A percentile compares a stretch with the other conserved stretches of the same genome.
Conservation (phyloP, 2,113 vertebrate genomes). For the Dendropsophus ebraccatus region DNA sequence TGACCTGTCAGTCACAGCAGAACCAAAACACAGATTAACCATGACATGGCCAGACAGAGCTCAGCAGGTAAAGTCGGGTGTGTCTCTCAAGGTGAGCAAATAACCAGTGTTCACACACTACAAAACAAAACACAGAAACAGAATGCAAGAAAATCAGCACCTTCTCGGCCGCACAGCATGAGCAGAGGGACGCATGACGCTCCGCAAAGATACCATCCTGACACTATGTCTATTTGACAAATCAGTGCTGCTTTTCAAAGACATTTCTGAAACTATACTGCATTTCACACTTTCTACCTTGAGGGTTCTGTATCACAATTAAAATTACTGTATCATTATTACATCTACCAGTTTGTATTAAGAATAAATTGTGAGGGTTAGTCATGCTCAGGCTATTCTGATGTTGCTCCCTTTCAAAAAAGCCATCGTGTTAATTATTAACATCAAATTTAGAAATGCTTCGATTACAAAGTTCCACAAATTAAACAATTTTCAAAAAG, state of each 20-base stretch:
- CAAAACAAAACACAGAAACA: no score
- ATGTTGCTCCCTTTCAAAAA: slow-evolving; percentile 31
- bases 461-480: slow-evolving; percentile 54
- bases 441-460: slow-evolving; percentile 49
- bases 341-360: slow-evolving; percentile 6
- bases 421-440: slow-evolving; percentile 27
- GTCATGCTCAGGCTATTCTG: slow-evolving; percentile 24
- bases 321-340: slow-evolving; percentile 30
- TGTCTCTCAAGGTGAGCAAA: no score
- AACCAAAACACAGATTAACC: no score
- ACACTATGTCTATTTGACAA: not conserved
- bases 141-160: no score
- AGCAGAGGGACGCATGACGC: no score
- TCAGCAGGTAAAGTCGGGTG: no score
- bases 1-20: no score
- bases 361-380: slow-evolving; percentile 19
- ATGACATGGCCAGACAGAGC: no score
- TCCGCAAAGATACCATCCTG: no score
- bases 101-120: no score
- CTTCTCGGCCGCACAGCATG: no score
- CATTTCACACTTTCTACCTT: slow-evolving; percentile 27
- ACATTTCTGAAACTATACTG: not conserved
- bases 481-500: slow-evolving; percentile 41
- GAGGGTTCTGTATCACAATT: slow-evolving; percentile 27
- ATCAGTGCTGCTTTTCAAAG: not conserved